Evolutionary conservation across 2,888 invertebrate species (phyloP).

Genomic region (Conchocele bisecta): DNA sequence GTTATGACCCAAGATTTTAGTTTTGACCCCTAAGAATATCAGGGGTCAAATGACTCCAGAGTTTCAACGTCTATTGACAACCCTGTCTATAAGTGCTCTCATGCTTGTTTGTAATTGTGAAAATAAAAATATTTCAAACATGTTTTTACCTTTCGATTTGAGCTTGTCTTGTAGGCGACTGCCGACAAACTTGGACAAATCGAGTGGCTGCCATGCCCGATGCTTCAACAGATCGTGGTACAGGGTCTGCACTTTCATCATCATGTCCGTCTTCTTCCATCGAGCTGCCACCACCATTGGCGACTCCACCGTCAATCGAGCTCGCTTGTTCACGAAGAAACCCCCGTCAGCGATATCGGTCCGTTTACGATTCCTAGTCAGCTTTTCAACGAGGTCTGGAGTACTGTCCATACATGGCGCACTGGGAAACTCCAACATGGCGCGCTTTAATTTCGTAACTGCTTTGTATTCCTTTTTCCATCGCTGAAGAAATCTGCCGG

Average conservation of each 20-base stretch:
- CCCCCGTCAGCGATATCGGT: conserved; percentile 43
- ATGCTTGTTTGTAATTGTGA: too few species aligned
- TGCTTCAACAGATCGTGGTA: conserved; percentile 58
- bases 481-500: conserved; percentile 56
- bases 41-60: too few species aligned
- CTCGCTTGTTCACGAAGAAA: conserved; percentile 61
- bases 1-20: too few species aligned
- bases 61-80: too few species aligned
- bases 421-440: conserved; percentile 78
- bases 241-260: conserved; percentile 63
- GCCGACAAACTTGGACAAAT: conserved; percentile 61
- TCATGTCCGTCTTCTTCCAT: conserved; percentile 45
- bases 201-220: conserved; percentile 72
- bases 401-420: conserved; percentile 65
- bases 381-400: conserved; percentile 39
- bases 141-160: too few species aligned
- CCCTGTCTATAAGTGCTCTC: too few species aligned
- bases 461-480: conserved; percentile 70
- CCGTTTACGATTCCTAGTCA: conserved; percentile 59
- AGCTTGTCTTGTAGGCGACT: conserved; percentile 32
- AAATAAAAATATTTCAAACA: too few species aligned
- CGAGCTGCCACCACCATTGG: conserved; percentile 60
- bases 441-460: conserved; percentile 70
- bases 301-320: conserved; percentile 65
- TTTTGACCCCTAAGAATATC: too few species aligned